These are phyloP conservation scores for Polietes domitor DNA, from an alignment of 2,888 invertebrate genomes.

Conservation along the genomic window DNA sequence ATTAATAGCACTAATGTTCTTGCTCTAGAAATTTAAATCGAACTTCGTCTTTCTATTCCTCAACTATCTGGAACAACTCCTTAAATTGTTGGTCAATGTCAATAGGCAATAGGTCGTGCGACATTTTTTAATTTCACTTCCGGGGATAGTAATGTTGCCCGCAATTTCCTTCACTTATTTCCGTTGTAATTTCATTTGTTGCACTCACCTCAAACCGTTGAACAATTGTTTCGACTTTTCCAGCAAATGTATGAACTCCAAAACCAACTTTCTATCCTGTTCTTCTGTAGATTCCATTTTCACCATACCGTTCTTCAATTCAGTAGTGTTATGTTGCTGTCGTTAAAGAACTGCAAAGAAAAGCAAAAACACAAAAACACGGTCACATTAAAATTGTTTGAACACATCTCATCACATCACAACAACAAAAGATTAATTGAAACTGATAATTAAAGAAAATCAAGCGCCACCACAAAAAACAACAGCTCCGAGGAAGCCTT, in stretches of 20 bases:
- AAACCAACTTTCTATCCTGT: conserved; percentile 94
- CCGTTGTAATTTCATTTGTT: too few relatives aligned
- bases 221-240: conserved; percentile 98
- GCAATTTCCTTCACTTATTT: too few relatives aligned
- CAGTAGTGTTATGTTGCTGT: conserved; percentile 78
- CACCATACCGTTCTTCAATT: conserved; percentile 83
- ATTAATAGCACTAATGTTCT: too few relatives aligned
- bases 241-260: conserved; percentile 97
- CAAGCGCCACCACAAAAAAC: too few relatives aligned
- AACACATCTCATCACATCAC: conserved; percentile 8
- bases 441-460: conserved; percentile 40
- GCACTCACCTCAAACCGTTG: conserved; percentile 92
- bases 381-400: conserved; percentile 35
- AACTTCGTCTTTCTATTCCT: too few relatives aligned
- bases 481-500: neutral
- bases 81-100: too few relatives aligned
- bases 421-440: conserved; percentile 20
- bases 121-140: too few relatives aligned
- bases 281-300: conserved; percentile 91
- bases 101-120: too few relatives aligned
- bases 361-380: conserved; percentile 16
- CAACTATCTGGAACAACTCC: too few relatives aligned
- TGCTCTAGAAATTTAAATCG: too few relatives aligned
- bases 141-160: too few relatives aligned
- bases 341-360: conserved; percentile 74